These are phyloP conservation scores for Toxotes jaculatrix DNA, from an alignment of 2,113 vertebrate genomes.

Conservation along the genomic window DNA sequence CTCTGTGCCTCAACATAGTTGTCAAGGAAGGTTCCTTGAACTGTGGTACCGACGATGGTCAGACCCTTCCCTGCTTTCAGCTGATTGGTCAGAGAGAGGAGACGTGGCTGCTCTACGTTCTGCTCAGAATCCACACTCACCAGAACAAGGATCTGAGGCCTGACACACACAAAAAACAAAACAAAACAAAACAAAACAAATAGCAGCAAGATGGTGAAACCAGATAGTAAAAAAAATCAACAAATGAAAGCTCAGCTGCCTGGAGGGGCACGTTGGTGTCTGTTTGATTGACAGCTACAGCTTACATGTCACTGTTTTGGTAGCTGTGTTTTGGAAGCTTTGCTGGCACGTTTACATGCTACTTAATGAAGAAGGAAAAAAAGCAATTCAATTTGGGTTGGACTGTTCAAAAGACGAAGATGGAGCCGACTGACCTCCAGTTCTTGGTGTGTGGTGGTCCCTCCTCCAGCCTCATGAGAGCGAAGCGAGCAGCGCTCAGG, in stretches of 20 bases:
- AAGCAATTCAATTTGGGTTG: background rate
- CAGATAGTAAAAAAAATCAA: background rate
- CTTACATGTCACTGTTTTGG: too few species aligned
- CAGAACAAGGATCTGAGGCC: conserved; percentile 95
- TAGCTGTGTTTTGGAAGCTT: background rate
- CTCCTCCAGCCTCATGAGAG: conserved; percentile 95
- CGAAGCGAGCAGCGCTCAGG: conserved; percentile 94
- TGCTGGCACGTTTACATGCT: too few species aligned
- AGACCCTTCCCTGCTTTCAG: conserved; percentile 98
- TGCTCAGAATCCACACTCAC: conserved; percentile 93
- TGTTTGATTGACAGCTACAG: too few species aligned
- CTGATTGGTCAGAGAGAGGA: conserved; percentile 95
- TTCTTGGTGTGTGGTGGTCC: conserved; percentile 98
- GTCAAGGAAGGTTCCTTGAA: conserved; percentile 94
- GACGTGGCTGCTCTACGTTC: conserved; percentile 95
- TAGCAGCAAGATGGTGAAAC: background rate
- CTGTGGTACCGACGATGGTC: conserved; percentile 94
- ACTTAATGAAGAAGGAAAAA: background rate
- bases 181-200: too few species aligned
- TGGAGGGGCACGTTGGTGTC: too few species aligned
- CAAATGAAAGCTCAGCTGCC: background rate
- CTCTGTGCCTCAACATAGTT: conserved; percentile 91
- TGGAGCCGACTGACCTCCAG: conserved; percentile 89
- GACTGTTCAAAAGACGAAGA: background rate
- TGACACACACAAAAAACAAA: conserved; percentile 56